Base-by-base conservation (phyloP, 2,113 vertebrate species). In the Stegastes partitus region DNA sequence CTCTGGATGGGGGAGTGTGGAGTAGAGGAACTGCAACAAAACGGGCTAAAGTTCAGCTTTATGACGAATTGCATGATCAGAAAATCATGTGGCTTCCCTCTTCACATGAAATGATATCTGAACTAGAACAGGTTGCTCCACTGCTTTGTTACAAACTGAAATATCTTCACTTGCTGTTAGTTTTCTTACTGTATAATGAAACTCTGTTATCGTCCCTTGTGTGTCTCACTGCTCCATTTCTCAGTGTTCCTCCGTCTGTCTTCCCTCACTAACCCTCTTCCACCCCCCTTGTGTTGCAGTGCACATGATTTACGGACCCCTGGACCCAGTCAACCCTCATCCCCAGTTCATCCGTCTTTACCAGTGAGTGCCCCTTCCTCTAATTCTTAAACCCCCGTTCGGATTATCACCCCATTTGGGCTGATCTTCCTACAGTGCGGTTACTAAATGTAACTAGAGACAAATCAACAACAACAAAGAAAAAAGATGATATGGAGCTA, bases 251-350 rank as follows among this genome's bases (percentile, higher is more conserved):
- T 34, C 31, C 50, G 23, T 67, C 21, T 67, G 18, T 44, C 26
- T 42, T 16, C 15, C 19, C 14, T 63, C 2, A 0, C 2, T 56
- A 23, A 73, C 15, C 0, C 18, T 21, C 26, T 74, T 68, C 19
- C 37, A 4, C 47, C 19, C 19, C 7, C 19, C n/a, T 64, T 68
- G 18, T 90, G 37, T 92, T 93, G 71, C 91, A 99, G 98, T 98
- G 91, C 98, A 99, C 77, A 94, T 99, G 34, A 98, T 99, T 91
- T 99, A 99, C 0, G 98, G 98, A 37, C 98, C 98, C 2, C 21
- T 97, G 93, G 97, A 98, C 89, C 97, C 97, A 0, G 95, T 99
- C 67, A 98, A 98, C 82, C 97, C 97, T 4, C 94, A 97, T 44
- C 97, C 96, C 0, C 95, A 97, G 79, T 99, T 99, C 85, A 93